These are phyloP conservation scores for Epizoanthus illoricatus DNA, from an alignment of 92 coral and sea anemone genomes.

Conservation along the genomic window DNA sequence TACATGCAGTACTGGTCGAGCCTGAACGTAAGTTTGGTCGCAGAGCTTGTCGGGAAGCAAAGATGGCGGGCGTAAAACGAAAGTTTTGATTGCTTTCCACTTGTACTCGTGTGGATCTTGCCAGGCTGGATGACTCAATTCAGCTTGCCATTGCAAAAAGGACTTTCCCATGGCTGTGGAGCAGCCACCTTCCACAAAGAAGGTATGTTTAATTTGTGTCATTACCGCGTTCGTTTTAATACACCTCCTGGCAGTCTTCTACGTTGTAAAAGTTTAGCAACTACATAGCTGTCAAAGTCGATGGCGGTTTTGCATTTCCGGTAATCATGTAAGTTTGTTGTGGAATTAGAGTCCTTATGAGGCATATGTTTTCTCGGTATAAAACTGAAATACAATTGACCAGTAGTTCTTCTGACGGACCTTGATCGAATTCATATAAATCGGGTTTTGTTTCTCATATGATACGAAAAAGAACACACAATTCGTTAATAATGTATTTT, in stretches of 20 bases:
- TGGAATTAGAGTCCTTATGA: too few relatives aligned
- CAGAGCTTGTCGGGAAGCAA: conserved; percentile 24
- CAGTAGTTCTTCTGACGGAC: too few relatives aligned
- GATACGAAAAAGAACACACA: too few relatives aligned
- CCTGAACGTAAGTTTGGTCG: not conserved
- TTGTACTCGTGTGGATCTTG: not conserved
- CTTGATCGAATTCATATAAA: too few relatives aligned
- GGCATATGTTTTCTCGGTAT: too few relatives aligned
- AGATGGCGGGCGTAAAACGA: conserved; percentile 11
- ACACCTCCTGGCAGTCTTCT: not conserved
- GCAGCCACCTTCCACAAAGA: conserved; percentile 65
- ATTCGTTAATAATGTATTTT: too few relatives aligned
- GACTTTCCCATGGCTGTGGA: conserved; percentile 68
- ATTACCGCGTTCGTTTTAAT: not conserved
- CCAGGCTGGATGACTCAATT: conserved; percentile 31
- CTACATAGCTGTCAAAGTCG: too few relatives aligned
- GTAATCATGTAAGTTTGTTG: too few relatives aligned
- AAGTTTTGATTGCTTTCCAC: not conserved
- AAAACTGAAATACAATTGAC: too few relatives aligned
- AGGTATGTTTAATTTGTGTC: conserved; percentile 47
- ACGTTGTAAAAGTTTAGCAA: too few relatives aligned
- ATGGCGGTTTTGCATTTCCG: too few relatives aligned
- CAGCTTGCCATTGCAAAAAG: conserved; percentile 51
- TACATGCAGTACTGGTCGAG: not conserved
- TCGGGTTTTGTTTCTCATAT: too few relatives aligned